phyloP scores from a whole-genome alignment of 2,888 invertebrate genomes.

The Apomyelois bistriatella region DNA sequence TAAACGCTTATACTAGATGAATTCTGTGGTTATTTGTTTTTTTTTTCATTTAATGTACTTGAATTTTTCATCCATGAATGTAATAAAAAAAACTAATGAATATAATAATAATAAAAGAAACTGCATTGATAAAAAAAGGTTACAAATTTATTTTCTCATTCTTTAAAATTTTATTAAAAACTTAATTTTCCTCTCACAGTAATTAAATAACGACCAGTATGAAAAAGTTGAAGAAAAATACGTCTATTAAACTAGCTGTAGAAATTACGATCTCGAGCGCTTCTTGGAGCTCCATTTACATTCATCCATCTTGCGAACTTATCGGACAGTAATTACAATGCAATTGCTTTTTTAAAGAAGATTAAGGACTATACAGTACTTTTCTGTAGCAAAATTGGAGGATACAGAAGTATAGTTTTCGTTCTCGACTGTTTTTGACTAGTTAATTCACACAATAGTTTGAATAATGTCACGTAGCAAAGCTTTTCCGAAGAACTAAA shows the following conservation, averaged over 20 bases:
- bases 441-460: not conserved
- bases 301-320: conserved; percentile 10
- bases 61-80: too few relatives aligned
- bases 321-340: conserved; percentile 3
- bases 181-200: not conserved
- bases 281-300: conserved; percentile 2
- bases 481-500: too few relatives aligned
- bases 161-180: too few relatives aligned
- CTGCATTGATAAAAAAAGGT: too few relatives aligned
- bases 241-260: not conserved
- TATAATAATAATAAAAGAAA: too few relatives aligned
- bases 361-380: conserved; percentile 26
- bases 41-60: too few relatives aligned
- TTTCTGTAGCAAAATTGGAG: not conserved
- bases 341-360: conserved; percentile 5
- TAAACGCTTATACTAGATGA: too few relatives aligned
- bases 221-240: not conserved
- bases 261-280: not conserved
- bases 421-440: not conserved
- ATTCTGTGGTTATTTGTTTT: too few relatives aligned
- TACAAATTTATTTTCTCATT: too few relatives aligned
- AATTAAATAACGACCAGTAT: not conserved
- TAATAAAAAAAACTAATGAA: too few relatives aligned
- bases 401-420: not conserved
- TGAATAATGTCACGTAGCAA: too few relatives aligned